Conservation (phyloP, 2,113 vertebrate genomes). For the Phoenicopterus ruber region DNA sequence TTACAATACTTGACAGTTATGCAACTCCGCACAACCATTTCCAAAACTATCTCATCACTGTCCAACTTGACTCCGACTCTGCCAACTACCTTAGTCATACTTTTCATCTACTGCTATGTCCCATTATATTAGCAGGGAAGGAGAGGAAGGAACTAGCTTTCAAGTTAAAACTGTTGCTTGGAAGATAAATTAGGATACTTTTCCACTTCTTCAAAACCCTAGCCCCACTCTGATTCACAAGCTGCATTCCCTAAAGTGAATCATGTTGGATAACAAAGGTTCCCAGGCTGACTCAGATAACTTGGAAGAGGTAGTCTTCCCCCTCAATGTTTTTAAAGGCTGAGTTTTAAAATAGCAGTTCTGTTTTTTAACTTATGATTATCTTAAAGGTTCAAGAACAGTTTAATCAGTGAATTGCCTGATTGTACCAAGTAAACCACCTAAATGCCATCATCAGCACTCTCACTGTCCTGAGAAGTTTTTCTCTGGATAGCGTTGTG, state of each 20-base stretch:
- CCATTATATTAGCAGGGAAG: neutral
- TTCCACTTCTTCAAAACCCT: neutral
- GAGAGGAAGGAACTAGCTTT: neutral
- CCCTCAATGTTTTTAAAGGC: neutral
- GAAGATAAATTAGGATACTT: neutral
- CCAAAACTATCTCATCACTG: neutral
- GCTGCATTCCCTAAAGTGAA: neutral
- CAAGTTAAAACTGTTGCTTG: neutral
- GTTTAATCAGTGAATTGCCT: neutral
- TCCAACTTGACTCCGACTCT: neutral
- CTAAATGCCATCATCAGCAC: neutral
- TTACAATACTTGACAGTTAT: neutral
- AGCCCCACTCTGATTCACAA: constrained; percentile 2
- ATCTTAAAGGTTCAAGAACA: neutral
- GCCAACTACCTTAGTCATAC: neutral
- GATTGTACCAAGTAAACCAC: neutral
- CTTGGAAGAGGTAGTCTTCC: constrained; percentile 11
- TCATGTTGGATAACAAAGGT: constrained; percentile 3
- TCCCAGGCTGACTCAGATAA: constrained; percentile 10
- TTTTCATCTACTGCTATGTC: neutral
- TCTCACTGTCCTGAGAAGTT: neutral
- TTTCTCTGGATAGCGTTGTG: neutral
- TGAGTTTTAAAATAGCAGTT: constrained; percentile 21
- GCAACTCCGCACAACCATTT: neutral
- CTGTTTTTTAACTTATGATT: neutral